phyloP scores from a whole-genome alignment of 2,888 invertebrate genomes.

The Proisotoma minuta region DNA sequence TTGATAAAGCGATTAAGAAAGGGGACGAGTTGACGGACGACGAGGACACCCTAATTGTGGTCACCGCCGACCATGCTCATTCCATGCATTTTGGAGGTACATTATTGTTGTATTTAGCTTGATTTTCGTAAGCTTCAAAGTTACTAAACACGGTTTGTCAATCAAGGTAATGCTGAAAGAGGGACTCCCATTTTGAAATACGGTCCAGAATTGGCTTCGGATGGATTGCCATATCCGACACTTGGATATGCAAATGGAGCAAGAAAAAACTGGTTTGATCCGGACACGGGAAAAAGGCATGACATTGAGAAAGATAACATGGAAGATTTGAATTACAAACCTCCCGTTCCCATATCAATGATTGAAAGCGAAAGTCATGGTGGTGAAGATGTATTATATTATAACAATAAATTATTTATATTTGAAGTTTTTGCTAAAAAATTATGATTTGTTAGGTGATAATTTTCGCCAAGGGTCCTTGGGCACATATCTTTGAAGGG shows the following conservation, averaged over 20 bases:
- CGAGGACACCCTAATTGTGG: constrained; percentile 68
- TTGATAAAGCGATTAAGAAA: constrained; percentile 63
- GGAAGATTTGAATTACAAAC: constrained; percentile 13
- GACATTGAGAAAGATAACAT: constrained; percentile 55
- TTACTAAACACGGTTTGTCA: neutral
- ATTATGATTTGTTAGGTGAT: neutral
- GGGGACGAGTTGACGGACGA: constrained; percentile 59
- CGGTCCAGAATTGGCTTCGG: constrained; percentile 50
- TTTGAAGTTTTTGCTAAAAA: neutral
- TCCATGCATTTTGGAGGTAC: constrained; percentile 67
- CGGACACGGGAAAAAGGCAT: constrained; percentile 53
- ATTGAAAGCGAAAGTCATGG: constrained; percentile 62
- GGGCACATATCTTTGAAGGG: no score
- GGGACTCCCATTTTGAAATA: neutral
- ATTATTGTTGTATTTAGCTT: neutral
- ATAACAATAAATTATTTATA: neutral
- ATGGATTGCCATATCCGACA: constrained; percentile 66
- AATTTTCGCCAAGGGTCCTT: neutral
- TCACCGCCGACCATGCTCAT: constrained; percentile 73
- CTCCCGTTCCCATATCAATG: constrained; percentile 10
- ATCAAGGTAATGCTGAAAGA: neutral
- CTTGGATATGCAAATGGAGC: constrained; percentile 73
- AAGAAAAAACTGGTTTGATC: constrained; percentile 52
- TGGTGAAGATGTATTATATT: constrained; percentile 77
- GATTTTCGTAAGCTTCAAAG: neutral